phyloP scores from a whole-genome alignment of 2,888 invertebrate genomes.

The Catocala fraxini region DNA sequence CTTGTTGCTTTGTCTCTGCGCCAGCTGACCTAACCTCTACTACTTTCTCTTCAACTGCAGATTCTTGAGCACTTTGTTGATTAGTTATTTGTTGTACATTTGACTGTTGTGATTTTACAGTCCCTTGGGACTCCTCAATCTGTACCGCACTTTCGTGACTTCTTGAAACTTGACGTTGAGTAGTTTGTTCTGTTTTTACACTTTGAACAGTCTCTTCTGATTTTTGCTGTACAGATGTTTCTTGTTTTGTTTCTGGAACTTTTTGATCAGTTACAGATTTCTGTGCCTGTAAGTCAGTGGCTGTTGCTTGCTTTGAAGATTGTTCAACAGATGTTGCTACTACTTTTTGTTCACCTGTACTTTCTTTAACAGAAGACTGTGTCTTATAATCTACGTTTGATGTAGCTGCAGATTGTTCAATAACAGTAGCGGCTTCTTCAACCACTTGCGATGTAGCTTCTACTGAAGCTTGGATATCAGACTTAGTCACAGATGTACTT shows the following conservation, averaged over 20 bases:
- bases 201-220: slow-evolving; percentile 33
- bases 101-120: slow-evolving; percentile 32
- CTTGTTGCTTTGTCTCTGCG: slow-evolving; percentile 50
- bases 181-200: background rate
- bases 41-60: slow-evolving; percentile 46
- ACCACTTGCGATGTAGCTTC: slow-evolving; percentile 38
- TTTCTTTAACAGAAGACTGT: slow-evolving; percentile 27
- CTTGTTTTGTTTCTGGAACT: slow-evolving; percentile 18
- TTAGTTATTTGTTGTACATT: slow-evolving; percentile 42
- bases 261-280: slow-evolving; percentile 32
- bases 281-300: slow-evolving; percentile 33
- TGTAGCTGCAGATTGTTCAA: slow-evolving; percentile 12
- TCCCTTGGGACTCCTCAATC: slow-evolving; percentile 15
- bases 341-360: slow-evolving; percentile 16
- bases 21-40: slow-evolving; percentile 54
- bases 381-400: slow-evolving; percentile 34
- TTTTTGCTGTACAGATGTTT: too few species aligned
- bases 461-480: too few species aligned
- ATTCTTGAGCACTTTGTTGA: slow-evolving; percentile 48
- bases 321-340: slow-evolving; percentile 28
- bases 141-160: slow-evolving; percentile 12
- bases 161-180: slow-evolving; percentile 20
- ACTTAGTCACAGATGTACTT: slow-evolving; percentile 33
- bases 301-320: slow-evolving; percentile 15
- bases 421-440: slow-evolving; percentile 10